Conservation (phyloP, 2,797 vertebrate species). For the Etheostoma nigrum region DNA sequence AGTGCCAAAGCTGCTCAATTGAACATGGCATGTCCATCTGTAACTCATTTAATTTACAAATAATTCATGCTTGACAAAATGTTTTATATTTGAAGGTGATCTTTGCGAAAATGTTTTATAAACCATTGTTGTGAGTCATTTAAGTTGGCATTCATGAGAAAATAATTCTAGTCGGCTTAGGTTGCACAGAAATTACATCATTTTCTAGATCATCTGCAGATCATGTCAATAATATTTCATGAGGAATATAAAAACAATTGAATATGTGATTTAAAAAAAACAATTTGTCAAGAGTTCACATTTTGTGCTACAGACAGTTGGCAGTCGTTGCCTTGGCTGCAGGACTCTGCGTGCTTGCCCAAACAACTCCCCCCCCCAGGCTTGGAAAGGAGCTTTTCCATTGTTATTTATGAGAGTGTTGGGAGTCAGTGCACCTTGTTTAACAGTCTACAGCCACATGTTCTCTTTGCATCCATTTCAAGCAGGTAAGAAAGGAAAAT, state of each 20-base stretch:
- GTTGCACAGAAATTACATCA: background rate
- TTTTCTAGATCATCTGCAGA: background rate
- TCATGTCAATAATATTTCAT: background rate
- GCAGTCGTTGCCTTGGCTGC: background rate
- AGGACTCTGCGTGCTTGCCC: slow-evolving; percentile 28
- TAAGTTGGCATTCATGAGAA: background rate
- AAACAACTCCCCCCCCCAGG: slow-evolving; percentile 27
- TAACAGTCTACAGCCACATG: slow-evolving; percentile 68
- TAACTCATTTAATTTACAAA: slow-evolving; percentile 8
- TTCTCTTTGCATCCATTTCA: slow-evolving; percentile 64
- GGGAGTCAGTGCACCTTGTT: slow-evolving; percentile 67
- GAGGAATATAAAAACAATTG: background rate
- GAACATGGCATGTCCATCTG: slow-evolving; percentile 17
- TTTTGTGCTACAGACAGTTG: background rate
- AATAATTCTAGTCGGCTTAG: background rate
- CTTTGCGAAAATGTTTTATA: background rate
- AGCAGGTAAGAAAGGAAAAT: slow-evolving; percentile 62
- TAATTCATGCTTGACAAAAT: background rate
- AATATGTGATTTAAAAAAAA: background rate
- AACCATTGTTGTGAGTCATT: background rate
- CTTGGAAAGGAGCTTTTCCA: slow-evolving; percentile 34
- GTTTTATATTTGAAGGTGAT: background rate
- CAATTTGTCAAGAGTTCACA: background rate
- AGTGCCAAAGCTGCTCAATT: background rate
- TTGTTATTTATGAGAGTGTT: slow-evolving; percentile 68